These are phyloP conservation scores for Eurystomus glaucurus DNA, from an alignment of 2,797 vertebrate genomes.

Conservation along the genomic window DNA sequence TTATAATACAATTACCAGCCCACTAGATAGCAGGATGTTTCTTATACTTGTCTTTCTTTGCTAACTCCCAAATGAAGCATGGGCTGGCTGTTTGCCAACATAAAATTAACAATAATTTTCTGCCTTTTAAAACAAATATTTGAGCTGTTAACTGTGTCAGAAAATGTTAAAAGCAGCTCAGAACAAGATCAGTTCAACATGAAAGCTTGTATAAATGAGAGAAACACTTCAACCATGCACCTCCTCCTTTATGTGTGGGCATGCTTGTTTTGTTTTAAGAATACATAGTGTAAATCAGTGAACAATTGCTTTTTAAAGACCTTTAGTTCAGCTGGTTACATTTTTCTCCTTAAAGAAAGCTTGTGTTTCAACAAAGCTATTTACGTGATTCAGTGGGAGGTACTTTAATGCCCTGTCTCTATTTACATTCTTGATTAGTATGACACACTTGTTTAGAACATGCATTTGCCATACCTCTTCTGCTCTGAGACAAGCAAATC, in stretches of 20 bases:
- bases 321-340: conserved; percentile 1
- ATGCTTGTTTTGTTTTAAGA: conserved; percentile 39
- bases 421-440: conserved; percentile 20
- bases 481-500: conserved; percentile 8
- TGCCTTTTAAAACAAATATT: conserved; percentile 66
- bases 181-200: not conserved
- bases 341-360: conserved; percentile 31
- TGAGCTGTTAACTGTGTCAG: conserved; percentile 45
- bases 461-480: conserved; percentile 4
- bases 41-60: conserved; percentile 48
- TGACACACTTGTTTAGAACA: not conserved
- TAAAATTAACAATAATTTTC: conserved; percentile 61
- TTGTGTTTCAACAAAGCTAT: conserved; percentile 30
- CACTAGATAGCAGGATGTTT: conserved; percentile 43
- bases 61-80: conserved; percentile 45
- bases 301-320: conserved; percentile 17
- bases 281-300: conserved; percentile 3
- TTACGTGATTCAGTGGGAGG: conserved; percentile 28
- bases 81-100: conserved; percentile 35
- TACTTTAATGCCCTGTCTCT: conserved; percentile 27
- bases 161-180: conserved; percentile 36
- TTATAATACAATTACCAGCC: conserved; percentile 56
- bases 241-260: not conserved
- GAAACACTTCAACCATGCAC: not conserved
- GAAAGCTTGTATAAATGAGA: not conserved